Evolutionary conservation across 2,888 invertebrate genomes (phyloP), one percentile per base, ranked within the genome.

Genomic region (Erpobdella octoculata): DNA sequence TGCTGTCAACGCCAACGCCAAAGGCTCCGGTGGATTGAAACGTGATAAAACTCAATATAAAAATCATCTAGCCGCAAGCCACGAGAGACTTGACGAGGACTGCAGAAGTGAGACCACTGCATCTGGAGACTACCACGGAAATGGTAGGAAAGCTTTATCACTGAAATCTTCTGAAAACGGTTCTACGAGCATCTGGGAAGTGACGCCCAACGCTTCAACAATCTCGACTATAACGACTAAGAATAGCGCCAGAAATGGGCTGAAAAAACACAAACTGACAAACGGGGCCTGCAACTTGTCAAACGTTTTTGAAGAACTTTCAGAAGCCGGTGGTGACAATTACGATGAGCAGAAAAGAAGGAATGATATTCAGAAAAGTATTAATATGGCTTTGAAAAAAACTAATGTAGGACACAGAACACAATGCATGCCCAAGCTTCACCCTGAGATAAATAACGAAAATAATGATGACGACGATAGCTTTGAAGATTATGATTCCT

Each of bases 151-250:
- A 12, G 28, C 53, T 53, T 28, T 53, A 5, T 53, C 53, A 5
- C 21, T 25, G 18, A 53, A 53, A 53, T 8, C 53, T 25, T 48
- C 71, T 0, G 70, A 65, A 28, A 73, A 71, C 65, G 73, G 72
- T 1, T 38, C 59, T 9, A 71, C 72, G 18, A 75, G 74, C 28
- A 21, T 74, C 31, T 74, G 74, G 74, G 73, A 74, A 31, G 73
- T 75, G 28, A 74, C 73, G 12, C 73, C 75, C 0, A 71, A 69
- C n/a, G 70, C 68, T 18, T 74, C 73, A 3, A 58, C 53, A 18
- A 53, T 53, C 28, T 53, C 53, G 53, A 53, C 53, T n/a, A 9
- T n/a, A 21, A 25, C 53, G 6, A 28, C 21, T 53, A 21, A 21
- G 28, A 53, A 53, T 25, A 28, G 28, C 21, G 53, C 21, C 15